A percentile compares a stretch with the other conserved stretches of the same genome.
Evolutionary conservation across 2,113 vertebrate genomes (phyloP).

Genomic region (Pampusana beccarii): DNA sequence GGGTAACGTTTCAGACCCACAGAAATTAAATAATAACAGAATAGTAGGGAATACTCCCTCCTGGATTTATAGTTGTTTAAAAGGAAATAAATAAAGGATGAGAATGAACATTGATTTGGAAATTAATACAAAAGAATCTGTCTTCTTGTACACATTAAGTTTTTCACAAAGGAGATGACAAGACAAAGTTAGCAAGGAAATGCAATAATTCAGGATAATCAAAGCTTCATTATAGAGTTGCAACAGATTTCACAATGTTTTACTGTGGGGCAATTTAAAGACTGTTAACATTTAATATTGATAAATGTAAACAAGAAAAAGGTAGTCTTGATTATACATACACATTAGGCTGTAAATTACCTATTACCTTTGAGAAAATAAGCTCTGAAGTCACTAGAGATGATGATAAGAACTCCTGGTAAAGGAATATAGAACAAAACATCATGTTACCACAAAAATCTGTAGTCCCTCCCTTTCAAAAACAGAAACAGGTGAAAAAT

Average conservation of each 20-base stretch:
- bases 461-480: background rate
- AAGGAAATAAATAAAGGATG: background rate
- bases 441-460: background rate
- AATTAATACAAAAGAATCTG: background rate
- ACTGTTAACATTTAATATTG: background rate
- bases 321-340: background rate
- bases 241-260: background rate
- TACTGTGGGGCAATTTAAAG: background rate
- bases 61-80: background rate
- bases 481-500: background rate
- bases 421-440: background rate
- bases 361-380: background rate
- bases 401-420: background rate
- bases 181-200: background rate
- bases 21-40: background rate
- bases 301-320: conserved; percentile 1
- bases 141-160: background rate
- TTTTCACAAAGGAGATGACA: background rate
- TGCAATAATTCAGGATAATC: background rate
- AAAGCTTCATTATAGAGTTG: background rate
- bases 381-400: background rate
- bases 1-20: background rate
- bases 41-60: background rate
- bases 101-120: background rate
- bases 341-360: background rate